These are phyloP conservation scores for Acanthaster planci DNA, from an alignment of 35 echinoderm and acorn worm species.

Conservation along the genomic window DNA sequence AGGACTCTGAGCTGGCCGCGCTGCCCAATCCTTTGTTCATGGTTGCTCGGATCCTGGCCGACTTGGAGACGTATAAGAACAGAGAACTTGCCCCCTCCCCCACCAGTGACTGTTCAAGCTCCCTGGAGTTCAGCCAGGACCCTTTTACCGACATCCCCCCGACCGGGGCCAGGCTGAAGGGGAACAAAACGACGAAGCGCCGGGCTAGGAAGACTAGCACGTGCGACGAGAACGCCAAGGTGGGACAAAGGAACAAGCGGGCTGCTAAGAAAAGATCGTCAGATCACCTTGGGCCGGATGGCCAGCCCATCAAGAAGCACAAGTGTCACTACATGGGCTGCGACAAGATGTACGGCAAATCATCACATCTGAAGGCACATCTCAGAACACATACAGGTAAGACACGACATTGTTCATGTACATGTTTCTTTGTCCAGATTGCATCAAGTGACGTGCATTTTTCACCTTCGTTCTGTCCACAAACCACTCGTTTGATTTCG, in stretches of 20 bases:
- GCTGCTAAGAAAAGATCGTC: conserved; percentile 58
- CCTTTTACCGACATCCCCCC: conserved; percentile 31
- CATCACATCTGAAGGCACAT: conserved; percentile 96
- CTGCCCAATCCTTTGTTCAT: conserved; percentile 88
- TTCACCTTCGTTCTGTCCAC: too few relatives aligned
- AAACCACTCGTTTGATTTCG: not conserved
- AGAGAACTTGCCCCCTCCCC: conserved; percentile 80
- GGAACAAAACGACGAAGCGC: conserved; percentile 25
- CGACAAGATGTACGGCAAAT: conserved; percentile 96
- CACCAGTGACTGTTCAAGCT: conserved; percentile 61
- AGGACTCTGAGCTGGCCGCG: conserved; percentile 31
- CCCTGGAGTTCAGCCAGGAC: conserved; percentile 18
- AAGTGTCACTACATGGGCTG: conserved; percentile 85
- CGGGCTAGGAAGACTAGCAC: conserved; percentile 7
- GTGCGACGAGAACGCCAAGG: not conserved
- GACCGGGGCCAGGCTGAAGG: conserved; percentile 26
- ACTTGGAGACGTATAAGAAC: conserved; percentile 84
- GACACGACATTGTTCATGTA: conserved; percentile 7
- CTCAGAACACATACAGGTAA: conserved; percentile 97
- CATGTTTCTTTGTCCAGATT: not conserved
- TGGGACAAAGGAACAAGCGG: not conserved
- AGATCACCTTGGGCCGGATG: conserved; percentile 43
- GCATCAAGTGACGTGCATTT: too few relatives aligned
- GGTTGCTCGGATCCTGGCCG: conserved; percentile 89
- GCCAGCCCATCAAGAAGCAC: conserved; percentile 80